Evolutionary conservation across 2,113 vertebrate species (phyloP).

Genomic region (Apus apus): DNA sequence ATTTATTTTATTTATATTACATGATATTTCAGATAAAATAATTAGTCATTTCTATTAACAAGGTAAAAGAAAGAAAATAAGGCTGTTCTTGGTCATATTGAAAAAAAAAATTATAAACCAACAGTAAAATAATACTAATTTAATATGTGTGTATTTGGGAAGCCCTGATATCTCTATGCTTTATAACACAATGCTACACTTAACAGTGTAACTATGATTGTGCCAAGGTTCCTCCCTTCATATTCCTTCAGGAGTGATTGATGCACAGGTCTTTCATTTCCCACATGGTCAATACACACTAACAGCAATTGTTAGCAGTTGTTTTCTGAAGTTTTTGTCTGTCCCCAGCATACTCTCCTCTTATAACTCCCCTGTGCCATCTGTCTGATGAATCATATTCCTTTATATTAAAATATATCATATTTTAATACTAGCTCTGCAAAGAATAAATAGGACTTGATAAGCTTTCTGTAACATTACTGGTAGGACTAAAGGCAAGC

Average conservation of each 20-base stretch:
- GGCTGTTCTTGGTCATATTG: rapidly evolving
- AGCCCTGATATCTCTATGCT: rapidly evolving
- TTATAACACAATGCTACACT: background rate
- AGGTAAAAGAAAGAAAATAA: background rate
- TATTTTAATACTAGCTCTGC: background rate
- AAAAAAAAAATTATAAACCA: background rate
- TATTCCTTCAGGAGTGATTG: background rate
- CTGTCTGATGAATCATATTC: background rate
- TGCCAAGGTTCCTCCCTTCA: background rate
- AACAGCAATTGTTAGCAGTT: background rate
- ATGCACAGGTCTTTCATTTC: background rate
- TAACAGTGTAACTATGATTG: background rate
- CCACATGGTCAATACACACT: background rate
- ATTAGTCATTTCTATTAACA: background rate
- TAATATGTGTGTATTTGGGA: background rate
- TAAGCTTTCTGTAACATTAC: background rate
- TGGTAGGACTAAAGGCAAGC: background rate
- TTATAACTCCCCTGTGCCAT: rapidly evolving
- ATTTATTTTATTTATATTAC: background rate
- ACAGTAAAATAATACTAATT: background rate
- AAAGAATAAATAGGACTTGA: background rate
- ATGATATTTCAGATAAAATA: background rate
- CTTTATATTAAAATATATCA: no score
- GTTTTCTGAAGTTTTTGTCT: background rate
- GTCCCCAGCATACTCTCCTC: rapidly evolving